phyloP scores from a whole-genome alignment of 2,888 invertebrate genomes.

The Drosophila glabriapex region DNA sequence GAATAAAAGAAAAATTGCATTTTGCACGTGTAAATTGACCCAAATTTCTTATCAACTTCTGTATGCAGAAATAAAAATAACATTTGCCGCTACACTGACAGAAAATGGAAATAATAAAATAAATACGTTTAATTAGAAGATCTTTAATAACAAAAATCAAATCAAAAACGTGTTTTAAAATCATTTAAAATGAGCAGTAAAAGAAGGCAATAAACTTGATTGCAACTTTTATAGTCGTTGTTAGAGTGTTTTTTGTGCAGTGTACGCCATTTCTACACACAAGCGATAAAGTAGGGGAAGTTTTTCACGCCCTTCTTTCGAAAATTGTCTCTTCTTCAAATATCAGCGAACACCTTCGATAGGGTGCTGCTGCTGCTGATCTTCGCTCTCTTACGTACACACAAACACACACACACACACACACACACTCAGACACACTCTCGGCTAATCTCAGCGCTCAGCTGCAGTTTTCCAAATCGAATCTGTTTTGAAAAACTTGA shows the following conservation, averaged over 20 bases:
- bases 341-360: not conserved
- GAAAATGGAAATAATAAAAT: not conserved
- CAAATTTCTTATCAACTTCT: not conserved
- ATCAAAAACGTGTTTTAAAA: not conserved
- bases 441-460: conserved; percentile 16
- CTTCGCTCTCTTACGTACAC: conserved; percentile 24
- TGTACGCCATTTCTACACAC: not conserved
- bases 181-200: not conserved
- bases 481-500: conserved; percentile 67
- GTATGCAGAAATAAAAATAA: conserved; percentile 6
- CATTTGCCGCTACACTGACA: conserved; percentile 18
- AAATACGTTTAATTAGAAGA: not conserved
- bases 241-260: not conserved
- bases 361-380: conserved; percentile 6
- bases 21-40: conserved; percentile 4
- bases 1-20: not conserved
- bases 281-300: conserved; percentile 43
- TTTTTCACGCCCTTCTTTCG: conserved; percentile 28
- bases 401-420: conserved; percentile 2
- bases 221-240: not conserved
- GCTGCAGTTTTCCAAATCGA: conserved; percentile 67
- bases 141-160: not conserved
- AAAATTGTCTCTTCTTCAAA: not conserved
- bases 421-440: conserved; percentile 1
- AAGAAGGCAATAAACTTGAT: not conserved